Percentiles rank a stretch among this genome's conserved stretches.
phyloP scores from a whole-genome alignment of 2,888 invertebrate genomes.

The Thumatha senex region DNA sequence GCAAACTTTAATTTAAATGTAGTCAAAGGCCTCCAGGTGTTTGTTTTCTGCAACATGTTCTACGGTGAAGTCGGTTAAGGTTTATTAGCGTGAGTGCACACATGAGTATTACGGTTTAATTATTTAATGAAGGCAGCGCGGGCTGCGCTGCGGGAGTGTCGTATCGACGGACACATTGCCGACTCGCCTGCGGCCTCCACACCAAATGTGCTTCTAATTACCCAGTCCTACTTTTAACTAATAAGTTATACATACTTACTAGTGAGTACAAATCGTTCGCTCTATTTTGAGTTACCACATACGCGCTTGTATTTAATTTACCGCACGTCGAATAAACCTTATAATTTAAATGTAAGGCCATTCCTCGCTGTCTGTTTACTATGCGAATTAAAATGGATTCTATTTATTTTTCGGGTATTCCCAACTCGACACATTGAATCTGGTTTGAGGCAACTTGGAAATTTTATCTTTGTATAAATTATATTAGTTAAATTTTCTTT shows the following conservation, averaged over 20 bases:
- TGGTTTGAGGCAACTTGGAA: conserved; percentile 38
- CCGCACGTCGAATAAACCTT: conserved; percentile 13
- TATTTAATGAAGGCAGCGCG: conserved; percentile 53
- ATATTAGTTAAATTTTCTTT: conserved; percentile 70
- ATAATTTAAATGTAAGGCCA: conserved; percentile 22
- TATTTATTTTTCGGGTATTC: conserved; percentile 28
- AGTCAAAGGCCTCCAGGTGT: conserved; percentile 36
- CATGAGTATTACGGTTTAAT: conserved; percentile 52
- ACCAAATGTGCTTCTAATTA: conserved; percentile 71
- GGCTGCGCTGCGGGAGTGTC: conserved; percentile 12
- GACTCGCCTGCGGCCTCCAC: conserved; percentile 42
- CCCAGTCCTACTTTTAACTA: conserved; percentile 64
- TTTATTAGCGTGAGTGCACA: conserved; percentile 48
- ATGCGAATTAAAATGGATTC: conserved; percentile 28
- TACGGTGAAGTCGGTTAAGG: conserved; percentile 20
- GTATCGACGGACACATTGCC: conserved; percentile 45
- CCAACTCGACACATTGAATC: conserved; percentile 21
- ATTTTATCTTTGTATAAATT: conserved; percentile 71
- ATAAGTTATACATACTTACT: conserved; percentile 61
- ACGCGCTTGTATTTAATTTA: conserved; percentile 17
- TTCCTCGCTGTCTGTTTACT: conserved; percentile 25
- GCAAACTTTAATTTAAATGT: conserved; percentile 40
- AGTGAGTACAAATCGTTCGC: conserved; percentile 58
- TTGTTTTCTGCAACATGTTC: conserved; percentile 45
- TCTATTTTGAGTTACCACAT: conserved; percentile 55